phyloP scores from a whole-genome alignment of 2,888 invertebrate genomes.

The Scaptomyza caliginosa region DNA sequence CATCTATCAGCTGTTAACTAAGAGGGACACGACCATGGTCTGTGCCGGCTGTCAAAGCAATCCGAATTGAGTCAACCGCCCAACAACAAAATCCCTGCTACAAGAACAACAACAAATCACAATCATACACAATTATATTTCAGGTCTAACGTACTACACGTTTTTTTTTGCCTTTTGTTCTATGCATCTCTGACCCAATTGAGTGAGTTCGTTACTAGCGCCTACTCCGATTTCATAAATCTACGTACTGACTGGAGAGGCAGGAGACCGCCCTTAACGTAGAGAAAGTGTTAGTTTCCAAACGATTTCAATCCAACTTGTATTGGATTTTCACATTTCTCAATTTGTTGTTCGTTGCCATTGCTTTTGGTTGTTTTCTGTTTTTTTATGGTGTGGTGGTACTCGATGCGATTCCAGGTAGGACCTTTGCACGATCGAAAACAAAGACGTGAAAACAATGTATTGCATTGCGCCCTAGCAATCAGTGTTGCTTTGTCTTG shows the following conservation, averaged over 20 bases:
- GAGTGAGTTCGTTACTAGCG: constrained; percentile 41
- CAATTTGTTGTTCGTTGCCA: background rate
- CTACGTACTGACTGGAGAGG: constrained; percentile 14
- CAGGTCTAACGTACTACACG: constrained; percentile 23
- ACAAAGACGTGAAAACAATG: constrained; percentile 73
- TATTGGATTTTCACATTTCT: constrained; percentile 38
- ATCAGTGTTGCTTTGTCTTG: constrained; percentile 69
- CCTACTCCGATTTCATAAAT: constrained; percentile 70
- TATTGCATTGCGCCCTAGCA: constrained; percentile 67
- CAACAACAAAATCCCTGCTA: constrained; percentile 3
- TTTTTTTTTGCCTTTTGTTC: constrained; percentile 16
- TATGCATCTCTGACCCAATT: constrained; percentile 37
- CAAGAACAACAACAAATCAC: constrained; percentile 46
- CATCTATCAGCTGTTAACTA: constrained; percentile 11
- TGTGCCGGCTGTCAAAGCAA: constrained; percentile 71
- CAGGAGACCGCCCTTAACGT: constrained; percentile 16
- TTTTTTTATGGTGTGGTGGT: constrained; percentile 17
- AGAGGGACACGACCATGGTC: constrained; percentile 16
- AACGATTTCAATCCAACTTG: constrained; percentile 62
- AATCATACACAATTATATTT: constrained; percentile 58
- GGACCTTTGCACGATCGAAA: constrained; percentile 53
- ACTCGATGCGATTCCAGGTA: constrained; percentile 34
- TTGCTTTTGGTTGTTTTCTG: background rate
- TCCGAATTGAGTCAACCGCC: constrained; percentile 35
- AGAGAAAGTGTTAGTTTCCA: constrained; percentile 70